These are phyloP conservation scores for Epicauta chinensis DNA, from an alignment of 1,140 invertebrate species.

Conservation along the genomic window DNA sequence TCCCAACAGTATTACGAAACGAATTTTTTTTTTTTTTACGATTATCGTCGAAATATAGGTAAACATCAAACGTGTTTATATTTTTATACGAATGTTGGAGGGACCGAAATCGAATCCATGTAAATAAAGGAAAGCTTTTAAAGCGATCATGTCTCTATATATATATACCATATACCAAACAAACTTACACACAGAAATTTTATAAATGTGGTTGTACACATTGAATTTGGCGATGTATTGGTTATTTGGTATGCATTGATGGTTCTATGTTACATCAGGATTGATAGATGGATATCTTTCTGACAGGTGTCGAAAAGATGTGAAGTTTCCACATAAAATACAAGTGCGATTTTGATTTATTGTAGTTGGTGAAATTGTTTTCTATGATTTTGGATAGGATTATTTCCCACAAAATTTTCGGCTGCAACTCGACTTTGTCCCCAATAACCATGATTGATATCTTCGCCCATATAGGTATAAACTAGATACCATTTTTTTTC, in stretches of 20 bases:
- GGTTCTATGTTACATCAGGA: conserved; percentile 5
- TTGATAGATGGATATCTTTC: conserved; percentile 18
- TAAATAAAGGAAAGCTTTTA: conserved; percentile 16
- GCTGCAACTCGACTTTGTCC: no score
- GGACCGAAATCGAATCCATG: conserved; percentile 12
- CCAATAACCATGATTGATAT: no score
- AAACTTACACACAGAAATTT: no score
- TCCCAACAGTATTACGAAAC: no score
- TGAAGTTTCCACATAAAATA: conserved; percentile 22
- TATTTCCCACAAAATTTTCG: conserved; percentile 3
- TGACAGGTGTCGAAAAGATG: conserved; percentile 22
- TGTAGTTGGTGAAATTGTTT: conserved; percentile 16
- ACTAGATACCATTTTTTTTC: no score
- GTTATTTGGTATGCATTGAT: conserved; percentile 14
- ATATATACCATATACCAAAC: neutral
- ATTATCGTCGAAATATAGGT: no score
- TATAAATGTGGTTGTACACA: no score
- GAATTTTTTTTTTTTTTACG: no score
- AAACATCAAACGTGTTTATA: conserved; percentile 7
- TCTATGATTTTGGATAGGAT: conserved; percentile 9
- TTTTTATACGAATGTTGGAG: conserved; percentile 5
- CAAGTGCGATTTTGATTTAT: conserved; percentile 22
- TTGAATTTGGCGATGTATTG: no score
- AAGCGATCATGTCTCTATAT: conserved; percentile 8
- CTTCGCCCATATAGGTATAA: no score